Evolutionary conservation across 1,140 invertebrate species (phyloP).

Genomic region (Oreohelix idahoensis): DNA sequence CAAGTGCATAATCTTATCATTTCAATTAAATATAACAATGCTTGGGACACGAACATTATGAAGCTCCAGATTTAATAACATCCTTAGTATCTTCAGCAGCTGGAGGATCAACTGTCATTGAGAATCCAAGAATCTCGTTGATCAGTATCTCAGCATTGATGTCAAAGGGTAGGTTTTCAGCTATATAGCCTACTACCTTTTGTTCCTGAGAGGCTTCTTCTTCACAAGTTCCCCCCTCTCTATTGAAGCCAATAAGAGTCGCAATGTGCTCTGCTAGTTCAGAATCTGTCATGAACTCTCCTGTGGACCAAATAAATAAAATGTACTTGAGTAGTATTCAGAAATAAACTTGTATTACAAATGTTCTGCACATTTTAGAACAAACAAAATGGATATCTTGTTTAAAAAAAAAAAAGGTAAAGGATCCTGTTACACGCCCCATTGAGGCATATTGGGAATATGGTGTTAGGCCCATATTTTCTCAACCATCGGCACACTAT

Average conservation of each 20-base stretch:
- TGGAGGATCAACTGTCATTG: conserved; percentile 16
- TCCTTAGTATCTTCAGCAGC: conserved; percentile 10
- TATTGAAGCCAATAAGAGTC: conserved; percentile 70
- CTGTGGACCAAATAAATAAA: too few species aligned
- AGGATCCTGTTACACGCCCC: too few species aligned
- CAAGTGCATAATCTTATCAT: too few species aligned
- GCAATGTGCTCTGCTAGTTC: conserved; percentile 72
- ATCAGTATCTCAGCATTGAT: conserved; percentile 68
- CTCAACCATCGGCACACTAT: too few species aligned
- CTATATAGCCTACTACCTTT: conserved; percentile 62
- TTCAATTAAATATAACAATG: too few species aligned
- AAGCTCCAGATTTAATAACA: conserved; percentile 29
- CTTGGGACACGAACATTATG: not conserved
- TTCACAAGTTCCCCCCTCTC: conserved; percentile 70
- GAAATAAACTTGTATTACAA: too few species aligned
- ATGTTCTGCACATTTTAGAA: too few species aligned
- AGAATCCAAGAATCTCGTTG: conserved; percentile 69
- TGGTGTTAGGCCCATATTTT: too few species aligned
- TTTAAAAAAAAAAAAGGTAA: too few species aligned
- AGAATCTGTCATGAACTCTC: conserved; percentile 73
- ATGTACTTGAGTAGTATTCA: too few species aligned
- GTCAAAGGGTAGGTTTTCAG: conserved; percentile 67
- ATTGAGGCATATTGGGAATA: too few species aligned
- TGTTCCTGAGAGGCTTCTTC: conserved; percentile 66
- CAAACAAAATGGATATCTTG: too few species aligned